Base-by-base conservation (phyloP, 2,797 vertebrate genomes). In the Neostethus bicornis region DNA sequence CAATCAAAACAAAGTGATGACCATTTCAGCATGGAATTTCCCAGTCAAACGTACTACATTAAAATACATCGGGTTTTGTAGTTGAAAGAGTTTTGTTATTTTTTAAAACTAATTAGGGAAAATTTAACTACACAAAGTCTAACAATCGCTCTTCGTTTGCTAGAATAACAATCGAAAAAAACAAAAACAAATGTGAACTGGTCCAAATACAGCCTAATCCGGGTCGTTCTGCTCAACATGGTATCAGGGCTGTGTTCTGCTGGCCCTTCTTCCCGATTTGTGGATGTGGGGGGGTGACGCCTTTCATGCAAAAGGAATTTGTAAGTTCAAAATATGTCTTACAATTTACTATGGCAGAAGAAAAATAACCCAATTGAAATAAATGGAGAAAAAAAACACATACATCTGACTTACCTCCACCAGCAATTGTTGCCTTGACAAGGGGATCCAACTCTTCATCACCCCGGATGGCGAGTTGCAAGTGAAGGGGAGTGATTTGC, bases 211-310 rank as follows among this genome's bases (percentile, higher is more conserved):
- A 89, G 70, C 75, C 78, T 80, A 77, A 91, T 83, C 85, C 85
- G 66, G 25, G 85, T 79, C 75, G 74, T 66, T 84, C 73, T 80
- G 86, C 76, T 82, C 71, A 81, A 61, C 39, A 39, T 63, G 73
- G 65, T 85, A 62, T 89, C 89, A 96, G 98, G 14, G 92, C 96
- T 28, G 96, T 98, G 84, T 98, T 98, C 90, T 99, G 96, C 67
- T 99, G 96, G 43, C 96, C 96, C 90, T 99, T 98, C 93, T 98
- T 99, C 49, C 96, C 96, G 97, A 98, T 90, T 99, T 98, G 88
- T 99, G 97, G 91, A 99, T 99, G 85, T 98, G n/a, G 96, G 35
- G 96, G 97, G 80, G 98, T 99, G 67, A 98, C 96, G 85, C 96
- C 95, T 99, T 81, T 10, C 35, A 37, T 13, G 13, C 38, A 49